Percentiles rank a stretch among this genome's conserved stretches.
phyloP scores from a whole-genome alignment of 92 coral and sea anemone genomes.

The Anthopleura xanthogrammica region DNA sequence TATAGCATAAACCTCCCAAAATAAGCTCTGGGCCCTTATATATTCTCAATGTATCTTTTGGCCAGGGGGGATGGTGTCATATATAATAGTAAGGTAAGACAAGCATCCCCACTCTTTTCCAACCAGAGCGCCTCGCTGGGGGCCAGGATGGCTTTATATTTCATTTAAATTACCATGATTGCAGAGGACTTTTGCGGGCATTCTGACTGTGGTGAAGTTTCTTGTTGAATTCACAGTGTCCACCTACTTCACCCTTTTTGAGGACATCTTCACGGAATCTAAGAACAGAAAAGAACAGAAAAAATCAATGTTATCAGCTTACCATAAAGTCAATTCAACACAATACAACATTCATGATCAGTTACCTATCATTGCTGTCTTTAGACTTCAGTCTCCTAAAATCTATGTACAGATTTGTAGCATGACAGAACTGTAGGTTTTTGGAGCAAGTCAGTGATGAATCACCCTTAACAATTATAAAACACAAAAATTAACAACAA shows the following conservation, averaged over 20 bases:
- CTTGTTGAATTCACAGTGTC: conserved; percentile 62
- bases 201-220: conserved; percentile 56
- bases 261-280: conserved; percentile 73
- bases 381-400: conserved; percentile 47
- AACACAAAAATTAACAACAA: background rate
- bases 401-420: conserved; percentile 66
- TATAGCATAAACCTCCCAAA: too few species aligned
- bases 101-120: too few species aligned
- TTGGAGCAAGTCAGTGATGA: conserved; percentile 68
- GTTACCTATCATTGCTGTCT: conserved; percentile 47
- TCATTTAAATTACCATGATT: conserved; percentile 61
- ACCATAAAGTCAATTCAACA: background rate
- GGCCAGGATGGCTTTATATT: too few species aligned
- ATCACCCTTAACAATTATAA: conserved; percentile 41
- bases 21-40: too few species aligned
- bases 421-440: conserved; percentile 70
- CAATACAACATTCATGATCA: background rate
- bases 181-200: conserved; percentile 66
- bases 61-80: too few species aligned
- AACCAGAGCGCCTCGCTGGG: too few species aligned
- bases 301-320: too few species aligned
- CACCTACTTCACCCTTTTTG: conserved; percentile 75
- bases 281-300: background rate
- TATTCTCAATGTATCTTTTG: too few species aligned
- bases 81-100: too few species aligned